Conservation (phyloP, 2,888 invertebrate genomes). For the Apotomis capreana region DNA sequence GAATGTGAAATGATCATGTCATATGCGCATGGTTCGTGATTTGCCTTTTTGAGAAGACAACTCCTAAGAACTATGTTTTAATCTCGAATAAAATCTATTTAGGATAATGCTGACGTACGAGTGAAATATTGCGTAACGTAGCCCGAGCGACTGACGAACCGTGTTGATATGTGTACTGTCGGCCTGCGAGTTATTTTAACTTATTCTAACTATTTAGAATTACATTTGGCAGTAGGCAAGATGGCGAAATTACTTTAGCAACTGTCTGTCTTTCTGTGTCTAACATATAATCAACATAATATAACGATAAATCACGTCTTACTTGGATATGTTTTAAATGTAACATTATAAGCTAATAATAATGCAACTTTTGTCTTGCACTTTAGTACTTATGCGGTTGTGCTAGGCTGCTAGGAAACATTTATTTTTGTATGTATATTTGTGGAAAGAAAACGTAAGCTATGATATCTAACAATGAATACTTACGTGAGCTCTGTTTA, state of each 20-base stretch:
- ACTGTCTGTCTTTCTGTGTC: conserved; percentile 48
- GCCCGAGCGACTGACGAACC: no score
- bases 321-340: conserved; percentile 73
- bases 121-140: no score
- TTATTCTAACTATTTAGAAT: no score
- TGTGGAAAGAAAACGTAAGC: neutral
- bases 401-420: conserved; percentile 13
- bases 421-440: conserved; percentile 1
- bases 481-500: neutral
- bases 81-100: neutral
- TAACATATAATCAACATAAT: conserved; percentile 54
- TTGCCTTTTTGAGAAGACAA: neutral
- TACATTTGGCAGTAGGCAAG: neutral
- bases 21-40: neutral
- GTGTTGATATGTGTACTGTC: no score
- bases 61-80: neutral
- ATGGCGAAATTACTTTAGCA: neutral
- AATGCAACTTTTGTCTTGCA: conserved; percentile 42
- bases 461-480: neutral
- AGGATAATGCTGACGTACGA: no score
- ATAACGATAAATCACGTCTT: conserved; percentile 65
- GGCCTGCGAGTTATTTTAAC: no score
- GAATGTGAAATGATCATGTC: neutral
- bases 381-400: conserved; percentile 24
- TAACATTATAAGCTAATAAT: conserved; percentile 63